Conservation (phyloP, 2,113 vertebrate species). For the Sminthopsis crassicaudata region DNA sequence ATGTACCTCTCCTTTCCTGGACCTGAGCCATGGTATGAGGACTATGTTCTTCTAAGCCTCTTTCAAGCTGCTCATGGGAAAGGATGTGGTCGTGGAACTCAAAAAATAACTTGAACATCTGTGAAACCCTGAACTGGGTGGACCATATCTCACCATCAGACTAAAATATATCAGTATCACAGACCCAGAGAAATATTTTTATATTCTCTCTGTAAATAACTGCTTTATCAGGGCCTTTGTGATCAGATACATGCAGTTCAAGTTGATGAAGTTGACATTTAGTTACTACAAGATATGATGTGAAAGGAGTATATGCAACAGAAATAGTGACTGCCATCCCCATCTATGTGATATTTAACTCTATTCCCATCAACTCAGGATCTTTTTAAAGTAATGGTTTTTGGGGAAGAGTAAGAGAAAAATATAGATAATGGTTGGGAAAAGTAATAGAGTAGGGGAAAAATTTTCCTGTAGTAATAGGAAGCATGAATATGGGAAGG, state of each 20-base stretch:
- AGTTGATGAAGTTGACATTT: conserved; percentile 94
- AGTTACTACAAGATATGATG: conserved; percentile 93
- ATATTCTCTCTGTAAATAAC: conserved; percentile 96
- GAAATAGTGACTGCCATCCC: conserved; percentile 87
- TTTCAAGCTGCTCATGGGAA: neutral
- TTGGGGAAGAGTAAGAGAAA: conserved; percentile 9
- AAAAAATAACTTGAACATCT: conserved; percentile 84
- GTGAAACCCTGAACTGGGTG: conserved; percentile 93
- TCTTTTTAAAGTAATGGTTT: neutral
- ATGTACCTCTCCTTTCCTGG: neutral
- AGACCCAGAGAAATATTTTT: conserved; percentile 95
- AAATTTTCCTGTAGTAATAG: conserved; percentile 9
- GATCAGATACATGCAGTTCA: conserved; percentile 95
- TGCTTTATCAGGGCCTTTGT: conserved; percentile 97
- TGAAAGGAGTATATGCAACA: conserved; percentile 95
- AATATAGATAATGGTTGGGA: conserved; percentile 4
- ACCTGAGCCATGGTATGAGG: neutral
- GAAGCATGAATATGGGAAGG: neutral
- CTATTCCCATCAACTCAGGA: neutral
- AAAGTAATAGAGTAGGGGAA: neutral
- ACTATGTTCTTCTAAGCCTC: neutral
- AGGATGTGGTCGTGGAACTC: neutral
- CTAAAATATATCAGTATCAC: conserved; percentile 95
- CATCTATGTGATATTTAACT: neutral
- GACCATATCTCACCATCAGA: conserved; percentile 96